Percentiles rank a stretch among this genome's conserved stretches.
Conservation (phyloP, 64 coral and sea anemone genomes). For the Orbicella faveolata region DNA sequence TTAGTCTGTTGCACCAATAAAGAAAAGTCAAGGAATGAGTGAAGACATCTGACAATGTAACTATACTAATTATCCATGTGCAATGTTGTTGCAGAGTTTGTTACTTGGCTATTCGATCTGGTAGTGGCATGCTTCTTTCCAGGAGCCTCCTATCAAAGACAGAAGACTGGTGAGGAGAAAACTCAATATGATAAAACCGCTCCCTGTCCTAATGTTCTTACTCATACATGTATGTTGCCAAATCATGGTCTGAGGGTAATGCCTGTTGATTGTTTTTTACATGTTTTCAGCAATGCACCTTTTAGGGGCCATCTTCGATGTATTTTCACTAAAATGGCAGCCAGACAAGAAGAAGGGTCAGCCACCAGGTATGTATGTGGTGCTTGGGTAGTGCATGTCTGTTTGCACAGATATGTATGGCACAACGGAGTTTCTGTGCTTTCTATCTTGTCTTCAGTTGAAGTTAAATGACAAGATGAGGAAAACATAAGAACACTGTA, state of each 20-base stretch:
- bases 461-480: too few species aligned
- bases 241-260: too few species aligned
- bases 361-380: conserved; percentile 19
- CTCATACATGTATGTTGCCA: too few species aligned
- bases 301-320: conserved; percentile 21
- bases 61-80: background rate
- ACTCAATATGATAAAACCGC: background rate
- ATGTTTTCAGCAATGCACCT: conserved; percentile 25
- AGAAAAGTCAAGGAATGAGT: too few species aligned
- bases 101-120: background rate
- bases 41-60: too few species aligned
- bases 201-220: background rate
- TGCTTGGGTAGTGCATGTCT: background rate
- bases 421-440: too few species aligned
- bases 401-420: too few species aligned
- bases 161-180: background rate
- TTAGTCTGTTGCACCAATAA: too few species aligned
- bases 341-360: conserved; percentile 42
- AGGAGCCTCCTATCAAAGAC: conserved; percentile 13
- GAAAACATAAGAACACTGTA: too few species aligned
- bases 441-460: too few species aligned
- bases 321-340: conserved; percentile 18
- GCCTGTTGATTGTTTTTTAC: background rate
- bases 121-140: background rate
- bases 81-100: conserved; percentile 1